Conservation (phyloP, 2,888 invertebrate species). For the Ashinkailepas kermadecensis region DNA sequence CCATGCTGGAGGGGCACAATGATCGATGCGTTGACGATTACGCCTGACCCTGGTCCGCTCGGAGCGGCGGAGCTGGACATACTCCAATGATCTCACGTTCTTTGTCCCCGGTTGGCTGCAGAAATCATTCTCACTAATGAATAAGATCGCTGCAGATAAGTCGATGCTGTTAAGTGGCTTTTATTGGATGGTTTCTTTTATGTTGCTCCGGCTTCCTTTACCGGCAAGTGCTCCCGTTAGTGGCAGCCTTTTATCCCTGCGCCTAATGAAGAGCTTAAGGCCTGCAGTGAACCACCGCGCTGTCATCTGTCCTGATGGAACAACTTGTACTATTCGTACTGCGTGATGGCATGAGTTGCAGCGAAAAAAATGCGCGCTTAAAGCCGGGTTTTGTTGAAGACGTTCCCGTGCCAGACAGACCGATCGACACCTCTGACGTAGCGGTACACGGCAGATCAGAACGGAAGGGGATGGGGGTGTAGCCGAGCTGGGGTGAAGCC, state of each 20-base stretch:
- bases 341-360: no score
- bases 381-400: no score
- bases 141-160: neutral
- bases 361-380: no score
- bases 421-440: no score
- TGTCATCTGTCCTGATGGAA: no score
- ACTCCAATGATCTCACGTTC: neutral
- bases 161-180: neutral
- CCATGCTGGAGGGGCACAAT: neutral
- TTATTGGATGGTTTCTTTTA: conserved; percentile 7
- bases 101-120: neutral
- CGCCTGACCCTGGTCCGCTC: neutral
- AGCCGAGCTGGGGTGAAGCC: no score
- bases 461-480: no score
- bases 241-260: neutral
- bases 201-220: neutral
- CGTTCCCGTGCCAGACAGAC: no score
- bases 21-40: neutral
- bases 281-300: no score
- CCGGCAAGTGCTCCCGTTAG: neutral
- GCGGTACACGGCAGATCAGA: no score
- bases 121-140: conserved; percentile 15
- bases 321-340: no score
- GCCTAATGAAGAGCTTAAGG: neutral
- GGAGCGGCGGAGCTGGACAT: neutral